These are phyloP conservation scores for Bufotes viridis DNA, from an alignment of 2,797 vertebrate species.

Conservation along the genomic window DNA sequence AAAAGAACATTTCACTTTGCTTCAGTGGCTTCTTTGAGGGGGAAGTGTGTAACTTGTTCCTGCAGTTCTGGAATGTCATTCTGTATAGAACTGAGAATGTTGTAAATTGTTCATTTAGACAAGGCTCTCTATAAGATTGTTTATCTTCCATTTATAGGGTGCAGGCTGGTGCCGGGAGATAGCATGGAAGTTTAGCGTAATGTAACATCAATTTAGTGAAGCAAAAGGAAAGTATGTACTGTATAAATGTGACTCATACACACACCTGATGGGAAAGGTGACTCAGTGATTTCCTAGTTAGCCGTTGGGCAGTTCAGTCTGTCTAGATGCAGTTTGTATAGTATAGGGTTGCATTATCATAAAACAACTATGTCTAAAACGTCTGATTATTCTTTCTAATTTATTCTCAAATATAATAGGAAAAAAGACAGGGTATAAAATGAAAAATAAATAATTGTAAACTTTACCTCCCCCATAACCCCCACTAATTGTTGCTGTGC, in stretches of 20 bases:
- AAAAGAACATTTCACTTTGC: neutral
- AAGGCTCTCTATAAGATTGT: neutral
- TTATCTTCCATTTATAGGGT: neutral
- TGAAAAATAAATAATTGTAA: too few relatives aligned
- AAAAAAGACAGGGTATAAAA: too few relatives aligned
- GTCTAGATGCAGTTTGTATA: conserved; percentile 6
- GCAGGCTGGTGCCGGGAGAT: neutral
- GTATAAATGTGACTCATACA: neutral
- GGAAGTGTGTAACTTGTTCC: neutral
- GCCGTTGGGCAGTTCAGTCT: neutral
- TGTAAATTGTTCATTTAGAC: neutral
- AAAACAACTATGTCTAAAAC: too few relatives aligned
- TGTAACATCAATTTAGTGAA: conserved; percentile 4
- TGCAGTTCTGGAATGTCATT: conserved; percentile 8
- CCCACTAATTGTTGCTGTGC: too few relatives aligned
- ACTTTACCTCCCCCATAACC: too few relatives aligned
- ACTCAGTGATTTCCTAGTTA: conserved; percentile 15
- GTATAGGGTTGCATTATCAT: too few relatives aligned
- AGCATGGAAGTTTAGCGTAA: neutral
- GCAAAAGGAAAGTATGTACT: conserved; percentile 19
- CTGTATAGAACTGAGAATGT: neutral
- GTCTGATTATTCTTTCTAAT: too few relatives aligned
- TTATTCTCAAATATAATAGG: too few relatives aligned
- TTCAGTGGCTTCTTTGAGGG: neutral
- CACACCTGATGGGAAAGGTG: conserved; percentile 10